Percentiles rank a stretch among this genome's conserved stretches.
Evolutionary conservation across 2,888 invertebrate genomes (phyloP).

Genomic region (Boloria euphrosyne): DNA sequence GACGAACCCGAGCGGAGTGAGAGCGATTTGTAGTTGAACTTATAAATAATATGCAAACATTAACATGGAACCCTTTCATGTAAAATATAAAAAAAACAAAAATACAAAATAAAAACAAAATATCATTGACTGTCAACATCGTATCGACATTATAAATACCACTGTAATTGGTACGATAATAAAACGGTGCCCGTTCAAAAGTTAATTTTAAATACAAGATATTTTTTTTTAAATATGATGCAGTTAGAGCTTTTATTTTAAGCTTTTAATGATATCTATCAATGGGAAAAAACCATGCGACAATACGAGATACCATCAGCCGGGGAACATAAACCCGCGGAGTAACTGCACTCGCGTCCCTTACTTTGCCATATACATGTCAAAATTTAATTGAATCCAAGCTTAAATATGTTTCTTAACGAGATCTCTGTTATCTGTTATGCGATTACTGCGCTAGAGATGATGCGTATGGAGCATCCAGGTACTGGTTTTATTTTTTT

Average conservation of each 20-base stretch:
- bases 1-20: too few relatives aligned
- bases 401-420: conserved; percentile 63
- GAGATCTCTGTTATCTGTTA: conserved; percentile 43
- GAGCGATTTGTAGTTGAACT: too few relatives aligned
- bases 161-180: too few relatives aligned
- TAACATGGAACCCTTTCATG: too few relatives aligned
- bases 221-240: neutral
- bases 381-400: conserved; percentile 70
- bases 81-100: too few relatives aligned
- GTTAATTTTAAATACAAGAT: too few relatives aligned
- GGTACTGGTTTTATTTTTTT: conserved; percentile 5
- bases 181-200: too few relatives aligned
- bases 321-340: conserved; percentile 43
- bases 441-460: conserved; percentile 28
- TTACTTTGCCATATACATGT: conserved; percentile 60
- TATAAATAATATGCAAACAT: too few relatives aligned
- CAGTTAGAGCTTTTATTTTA: neutral
- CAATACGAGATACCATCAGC: conserved; percentile 26
- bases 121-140: too few relatives aligned
- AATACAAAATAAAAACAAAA: too few relatives aligned
- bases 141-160: too few relatives aligned
- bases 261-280: conserved; percentile 18
- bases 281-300: conserved; percentile 28
- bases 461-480: conserved; percentile 1
- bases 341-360: conserved; percentile 40